phyloP scores from a whole-genome alignment of 1,140 invertebrate genomes.

The Daktulosphaira vitifoliae region DNA sequence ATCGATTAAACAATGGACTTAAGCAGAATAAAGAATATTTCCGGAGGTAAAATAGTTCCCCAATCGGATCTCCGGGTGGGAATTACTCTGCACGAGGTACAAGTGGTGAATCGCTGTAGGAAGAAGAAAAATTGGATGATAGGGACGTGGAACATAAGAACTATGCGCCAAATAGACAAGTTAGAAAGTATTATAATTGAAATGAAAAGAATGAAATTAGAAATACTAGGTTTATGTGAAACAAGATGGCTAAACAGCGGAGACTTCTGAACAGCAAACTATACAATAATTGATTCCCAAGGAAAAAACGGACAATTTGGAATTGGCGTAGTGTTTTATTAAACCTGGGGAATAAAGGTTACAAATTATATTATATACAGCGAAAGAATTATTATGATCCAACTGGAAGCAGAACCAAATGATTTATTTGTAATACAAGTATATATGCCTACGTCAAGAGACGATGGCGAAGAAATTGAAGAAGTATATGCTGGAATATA shows the following conservation, averaged over 20 bases:
- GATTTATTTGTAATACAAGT: constrained; percentile 6
- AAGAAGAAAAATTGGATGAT: no score
- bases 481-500: neutral
- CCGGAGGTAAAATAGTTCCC: constrained; percentile 1
- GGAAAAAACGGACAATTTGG: no score
- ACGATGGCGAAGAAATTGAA: neutral
- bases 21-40: neutral
- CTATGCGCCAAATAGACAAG: constrained; percentile 23
- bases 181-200: no score
- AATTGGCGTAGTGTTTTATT: no score
- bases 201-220: constrained; percentile 32
- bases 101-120: neutral
- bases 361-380: no score
- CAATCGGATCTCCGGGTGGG: no score
- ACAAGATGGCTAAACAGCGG: constrained; percentile 19
- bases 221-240: no score
- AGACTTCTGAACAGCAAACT: neutral
- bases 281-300: no score
- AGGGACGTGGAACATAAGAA: constrained; percentile 33
- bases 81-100: neutral
- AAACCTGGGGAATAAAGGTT: no score
- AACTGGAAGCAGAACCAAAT: no score
- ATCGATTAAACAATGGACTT: neutral
- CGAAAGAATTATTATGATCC: no score
- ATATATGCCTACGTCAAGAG: constrained; percentile 7